Evolutionary conservation across 92 coral and sea anemone genomes (phyloP).

Genomic region (Epizoanthus stellaris): DNA sequence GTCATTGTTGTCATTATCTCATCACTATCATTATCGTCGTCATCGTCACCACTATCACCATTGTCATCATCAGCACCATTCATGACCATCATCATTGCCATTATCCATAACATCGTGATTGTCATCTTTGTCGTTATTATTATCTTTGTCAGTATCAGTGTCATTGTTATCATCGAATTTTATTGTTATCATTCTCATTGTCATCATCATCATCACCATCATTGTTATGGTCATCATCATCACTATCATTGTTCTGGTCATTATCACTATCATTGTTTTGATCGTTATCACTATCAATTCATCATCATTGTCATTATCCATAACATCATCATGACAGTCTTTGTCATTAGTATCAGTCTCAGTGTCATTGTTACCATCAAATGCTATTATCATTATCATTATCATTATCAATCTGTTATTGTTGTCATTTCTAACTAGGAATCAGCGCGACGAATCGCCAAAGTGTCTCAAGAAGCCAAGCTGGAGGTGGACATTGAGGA

Average conservation of each 20-base stretch:
- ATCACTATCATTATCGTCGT: too few relatives aligned
- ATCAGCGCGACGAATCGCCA: constrained; percentile 98
- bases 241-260: not conserved
- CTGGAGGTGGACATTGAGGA: constrained; percentile 92
- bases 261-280: not conserved
- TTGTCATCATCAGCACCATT: not conserved
- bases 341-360: not conserved
- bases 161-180: not conserved
- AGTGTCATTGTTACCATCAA: not conserved
- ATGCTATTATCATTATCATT: too few relatives aligned
- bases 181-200: not conserved
- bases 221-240: too few relatives aligned
- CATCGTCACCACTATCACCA: not conserved
- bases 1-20: not conserved
- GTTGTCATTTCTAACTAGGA: constrained; percentile 58
- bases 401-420: not conserved
- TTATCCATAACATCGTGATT: not conserved
- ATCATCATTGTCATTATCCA: too few relatives aligned
- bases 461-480: constrained; percentile 99
- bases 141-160: not conserved
- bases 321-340: too few relatives aligned
- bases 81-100: not conserved
- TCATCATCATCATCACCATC: too few relatives aligned
- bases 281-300: not conserved
- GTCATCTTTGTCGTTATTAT: too few relatives aligned